These are phyloP conservation scores for Halcyon chelicuti DNA, from an alignment of 2,797 vertebrate genomes.

Conservation along the genomic window DNA sequence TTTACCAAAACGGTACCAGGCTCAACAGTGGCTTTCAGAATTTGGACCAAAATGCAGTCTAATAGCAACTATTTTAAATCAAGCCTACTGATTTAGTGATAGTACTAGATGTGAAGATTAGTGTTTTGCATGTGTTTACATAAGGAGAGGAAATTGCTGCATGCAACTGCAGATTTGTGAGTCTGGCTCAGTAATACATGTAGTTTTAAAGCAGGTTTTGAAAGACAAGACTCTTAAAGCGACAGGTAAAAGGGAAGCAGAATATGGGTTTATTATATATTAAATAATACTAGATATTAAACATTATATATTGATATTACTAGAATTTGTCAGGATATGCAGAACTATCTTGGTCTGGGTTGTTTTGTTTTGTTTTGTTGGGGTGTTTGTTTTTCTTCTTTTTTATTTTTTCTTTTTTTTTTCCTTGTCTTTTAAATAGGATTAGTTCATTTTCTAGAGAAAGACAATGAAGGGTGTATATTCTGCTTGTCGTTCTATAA, in stretches of 20 bases:
- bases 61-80: background rate
- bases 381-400: too few species aligned
- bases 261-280: background rate
- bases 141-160: background rate
- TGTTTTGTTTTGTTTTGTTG: too few species aligned
- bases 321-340: background rate
- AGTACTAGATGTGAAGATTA: background rate
- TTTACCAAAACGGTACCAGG: background rate
- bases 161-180: background rate
- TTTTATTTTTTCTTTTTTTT: too few species aligned
- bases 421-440: background rate
- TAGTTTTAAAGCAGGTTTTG: background rate
- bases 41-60: background rate
- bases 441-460: background rate
- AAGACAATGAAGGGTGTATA: background rate
- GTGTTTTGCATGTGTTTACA: background rate
- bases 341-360: background rate
- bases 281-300: too few species aligned
- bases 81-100: background rate
- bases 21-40: background rate
- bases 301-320: too few species aligned
- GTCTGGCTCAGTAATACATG: background rate
- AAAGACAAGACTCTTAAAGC: background rate
- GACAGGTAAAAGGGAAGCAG: background rate
- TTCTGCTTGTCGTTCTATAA: background rate